Percentiles rank a stretch among this genome's conserved stretches.
Evolutionary conservation across 2,888 invertebrate species (phyloP).

Genomic region (Scaptomyza flava): DNA sequence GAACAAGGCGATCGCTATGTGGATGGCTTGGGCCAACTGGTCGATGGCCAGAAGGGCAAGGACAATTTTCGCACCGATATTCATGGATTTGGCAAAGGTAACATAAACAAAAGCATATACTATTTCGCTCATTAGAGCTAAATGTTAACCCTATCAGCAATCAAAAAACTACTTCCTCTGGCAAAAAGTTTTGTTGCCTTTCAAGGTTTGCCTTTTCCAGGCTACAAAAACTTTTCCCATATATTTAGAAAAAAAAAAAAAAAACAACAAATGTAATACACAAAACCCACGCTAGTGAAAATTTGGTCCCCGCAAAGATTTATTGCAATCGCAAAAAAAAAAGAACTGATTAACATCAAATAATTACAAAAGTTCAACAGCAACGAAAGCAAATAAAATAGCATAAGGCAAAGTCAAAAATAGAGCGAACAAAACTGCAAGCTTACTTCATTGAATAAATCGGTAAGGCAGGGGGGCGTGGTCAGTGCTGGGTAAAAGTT

Average conservation of each 20-base stretch:
- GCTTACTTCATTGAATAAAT: slow-evolving; percentile 67
- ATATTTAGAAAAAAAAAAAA: slow-evolving; percentile 22
- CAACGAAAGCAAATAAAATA: slow-evolving; percentile 27
- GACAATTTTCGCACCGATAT: slow-evolving; percentile 90
- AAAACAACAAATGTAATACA: background rate
- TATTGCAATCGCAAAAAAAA: slow-evolving; percentile 64
- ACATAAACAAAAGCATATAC: slow-evolving; percentile 45
- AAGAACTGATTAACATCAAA: slow-evolving; percentile 80
- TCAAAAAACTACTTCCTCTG: slow-evolving; percentile 5
- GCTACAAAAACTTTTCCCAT: slow-evolving; percentile 48
- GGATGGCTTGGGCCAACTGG: slow-evolving; percentile 91
- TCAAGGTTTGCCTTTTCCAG: slow-evolving; percentile 7
- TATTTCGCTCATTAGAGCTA: slow-evolving; percentile 25
- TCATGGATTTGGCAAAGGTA: slow-evolving; percentile 89
- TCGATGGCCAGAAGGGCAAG: slow-evolving; percentile 90
- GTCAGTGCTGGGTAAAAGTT: slow-evolving; percentile 57
- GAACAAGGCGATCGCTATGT: slow-evolving; percentile 87
- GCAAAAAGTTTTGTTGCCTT: slow-evolving; percentile 18
- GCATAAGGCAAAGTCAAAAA: slow-evolving; percentile 58
- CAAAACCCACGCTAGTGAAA: slow-evolving; percentile 19
- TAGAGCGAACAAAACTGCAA: slow-evolving; percentile 28
- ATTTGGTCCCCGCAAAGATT: slow-evolving; percentile 43
- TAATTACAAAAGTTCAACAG: slow-evolving; percentile 78
- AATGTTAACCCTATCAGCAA: slow-evolving; percentile 16
- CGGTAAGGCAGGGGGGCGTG: slow-evolving; percentile 9